Evolutionary conservation across 2,113 vertebrate genomes (phyloP).

Genomic region (Mohoua ochrocephala): DNA sequence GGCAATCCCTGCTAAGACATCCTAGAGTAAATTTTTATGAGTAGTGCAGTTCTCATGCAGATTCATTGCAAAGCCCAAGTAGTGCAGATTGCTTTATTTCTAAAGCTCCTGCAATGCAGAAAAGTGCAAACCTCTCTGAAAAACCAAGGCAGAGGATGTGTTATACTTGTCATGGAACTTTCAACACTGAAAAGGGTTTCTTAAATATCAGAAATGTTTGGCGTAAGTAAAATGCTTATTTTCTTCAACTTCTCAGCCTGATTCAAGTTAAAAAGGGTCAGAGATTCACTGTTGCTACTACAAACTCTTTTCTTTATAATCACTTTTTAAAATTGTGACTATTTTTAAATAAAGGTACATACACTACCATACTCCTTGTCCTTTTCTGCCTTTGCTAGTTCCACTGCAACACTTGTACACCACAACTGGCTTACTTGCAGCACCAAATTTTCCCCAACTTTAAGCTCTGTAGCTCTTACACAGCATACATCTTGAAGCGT

Average conservation of each 20-base stretch:
- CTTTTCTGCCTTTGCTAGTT: background rate
- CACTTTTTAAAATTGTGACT: background rate
- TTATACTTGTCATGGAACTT: background rate
- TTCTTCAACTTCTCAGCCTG: background rate
- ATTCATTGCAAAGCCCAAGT: background rate
- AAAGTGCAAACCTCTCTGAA: background rate
- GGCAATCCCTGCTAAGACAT: background rate
- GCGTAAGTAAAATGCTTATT: background rate
- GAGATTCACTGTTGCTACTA: background rate
- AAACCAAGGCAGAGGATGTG: background rate
- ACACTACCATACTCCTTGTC: background rate
- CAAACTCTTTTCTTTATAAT: background rate
- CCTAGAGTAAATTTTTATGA: background rate
- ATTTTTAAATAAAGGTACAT: background rate
- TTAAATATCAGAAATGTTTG: background rate
- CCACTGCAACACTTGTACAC: background rate
- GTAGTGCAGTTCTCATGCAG: background rate
- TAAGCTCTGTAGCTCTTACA: background rate
- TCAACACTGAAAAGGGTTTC: background rate
- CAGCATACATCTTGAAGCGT: background rate
- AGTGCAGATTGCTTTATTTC: background rate
- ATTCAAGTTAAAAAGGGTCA: background rate
- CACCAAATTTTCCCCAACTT: background rate
- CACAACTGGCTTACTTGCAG: background rate
- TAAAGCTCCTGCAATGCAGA: background rate